Evolutionary conservation across 2,113 vertebrate genomes (phyloP), one percentile per base, ranked within the genome.

Genomic region (Alethe diademata): DNA sequence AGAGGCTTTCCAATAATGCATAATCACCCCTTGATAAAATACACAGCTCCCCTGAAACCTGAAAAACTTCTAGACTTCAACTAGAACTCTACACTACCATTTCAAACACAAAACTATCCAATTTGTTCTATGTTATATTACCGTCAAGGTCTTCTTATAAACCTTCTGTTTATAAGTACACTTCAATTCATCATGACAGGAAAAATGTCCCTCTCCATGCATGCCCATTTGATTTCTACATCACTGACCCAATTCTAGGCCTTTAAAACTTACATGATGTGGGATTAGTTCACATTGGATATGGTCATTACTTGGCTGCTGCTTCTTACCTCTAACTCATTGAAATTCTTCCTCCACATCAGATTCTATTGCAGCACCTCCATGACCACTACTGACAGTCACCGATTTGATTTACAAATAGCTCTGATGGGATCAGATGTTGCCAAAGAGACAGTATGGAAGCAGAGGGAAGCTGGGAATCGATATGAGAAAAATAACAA

Each of bases 351-450:
- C 61, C 45, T 94, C n/a, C 58, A 67, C 53, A 81, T 7, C 36
- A 83, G 76, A 86, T 93, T 92, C 87, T 93, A 90, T 79, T 90
- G 82, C 93, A 96, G 69, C 62, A 94, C 72, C 79, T 96, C 76
- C 79, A 81, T 31, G 45, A 42, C 69, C 60, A 56, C 65, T 83
- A 88, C 72, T 83, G 90, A 93, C 90, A 93, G 72, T 57, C 82
- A 92, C 72, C 5, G 15, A 95, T 88, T 95, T 96, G 95, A 90
- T 96, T 95, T 92, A 86, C 82, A 90, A 94, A 92, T 67, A 84
- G 84, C 79, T 90, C 64, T 78, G 58, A 91, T 47, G 38, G 48
- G 64, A 94, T 86, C 86, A 88, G 79, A 87, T 89, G 83, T 90
- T 74, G 43, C 45, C 83, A 94, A 89, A 91, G 72, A 86, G 82